A percentile compares a stretch with the other conserved stretches of the same genome.
Conservation (phyloP, 92 coral and sea anemone genomes). For the Parazoanthus swiftii region DNA sequence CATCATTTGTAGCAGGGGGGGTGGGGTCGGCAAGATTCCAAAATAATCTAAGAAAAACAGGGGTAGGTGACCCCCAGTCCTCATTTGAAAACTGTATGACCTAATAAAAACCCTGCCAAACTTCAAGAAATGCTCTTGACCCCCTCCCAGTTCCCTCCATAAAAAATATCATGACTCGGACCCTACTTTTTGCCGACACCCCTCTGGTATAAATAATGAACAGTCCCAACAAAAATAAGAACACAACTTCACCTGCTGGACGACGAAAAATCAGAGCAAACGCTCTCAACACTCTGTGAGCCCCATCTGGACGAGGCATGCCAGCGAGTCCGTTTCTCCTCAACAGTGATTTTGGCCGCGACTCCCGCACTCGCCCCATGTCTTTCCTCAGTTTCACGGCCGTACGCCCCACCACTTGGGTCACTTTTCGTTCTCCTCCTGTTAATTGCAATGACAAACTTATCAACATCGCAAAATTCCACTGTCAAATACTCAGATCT, state of each 20-base stretch:
- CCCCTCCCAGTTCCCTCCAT: too few species aligned
- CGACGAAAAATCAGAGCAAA: constrained; percentile 21
- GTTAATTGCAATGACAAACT: neutral
- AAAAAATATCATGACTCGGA: too few species aligned
- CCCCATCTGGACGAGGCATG: neutral
- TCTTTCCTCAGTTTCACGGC: constrained; percentile 12
- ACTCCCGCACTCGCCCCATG: neutral
- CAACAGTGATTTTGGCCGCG: neutral
- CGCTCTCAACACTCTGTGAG: constrained; percentile 24
- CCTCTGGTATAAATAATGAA: too few species aligned
- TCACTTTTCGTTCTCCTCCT: constrained; percentile 28
- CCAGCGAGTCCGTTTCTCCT: constrained; percentile 36
- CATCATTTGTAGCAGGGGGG: too few species aligned
- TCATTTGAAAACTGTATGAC: too few species aligned
- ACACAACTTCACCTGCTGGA: constrained; percentile 20
- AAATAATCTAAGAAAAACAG: too few species aligned
- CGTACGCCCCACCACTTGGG: neutral
- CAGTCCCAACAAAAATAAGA: too few species aligned
- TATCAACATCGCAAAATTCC: neutral
- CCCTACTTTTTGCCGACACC: too few species aligned
- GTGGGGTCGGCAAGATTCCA: too few species aligned
- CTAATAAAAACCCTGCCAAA: too few species aligned
- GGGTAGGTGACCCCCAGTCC: too few species aligned
- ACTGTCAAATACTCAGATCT: neutral
- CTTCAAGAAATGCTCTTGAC: too few species aligned